phyloP scores from a whole-genome alignment of 2,888 invertebrate genomes.

The Ptychoptera albimana region DNA sequence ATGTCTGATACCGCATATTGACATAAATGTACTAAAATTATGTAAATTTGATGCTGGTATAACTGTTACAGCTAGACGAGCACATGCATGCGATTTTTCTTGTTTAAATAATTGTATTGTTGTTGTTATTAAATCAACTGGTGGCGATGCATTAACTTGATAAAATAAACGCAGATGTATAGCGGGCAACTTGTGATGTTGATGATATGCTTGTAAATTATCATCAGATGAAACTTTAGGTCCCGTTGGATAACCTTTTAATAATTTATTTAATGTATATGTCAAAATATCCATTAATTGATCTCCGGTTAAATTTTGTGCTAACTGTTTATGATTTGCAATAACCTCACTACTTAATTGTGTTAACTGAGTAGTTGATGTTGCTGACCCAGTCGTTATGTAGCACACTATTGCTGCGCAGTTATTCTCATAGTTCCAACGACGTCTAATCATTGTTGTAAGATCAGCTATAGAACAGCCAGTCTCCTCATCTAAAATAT shows the following conservation, averaged over 20 bases:
- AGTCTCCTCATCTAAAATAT: slow-evolving; percentile 82
- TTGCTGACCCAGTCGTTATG: slow-evolving; percentile 44
- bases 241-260: slow-evolving; percentile 32
- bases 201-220: slow-evolving; percentile 27
- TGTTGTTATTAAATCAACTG: slow-evolving; percentile 28
- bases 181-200: slow-evolving; percentile 33
- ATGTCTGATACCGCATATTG: slow-evolving; percentile 66
- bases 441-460: slow-evolving; percentile 65
- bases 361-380: slow-evolving; percentile 29
- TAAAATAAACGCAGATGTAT: slow-evolving; percentile 64
- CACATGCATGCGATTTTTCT: slow-evolving; percentile 11
- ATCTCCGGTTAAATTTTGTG: slow-evolving; percentile 30
- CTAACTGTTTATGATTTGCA: slow-evolving; percentile 22
- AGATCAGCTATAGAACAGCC: slow-evolving; percentile 73
- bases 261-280: slow-evolving; percentile 34
- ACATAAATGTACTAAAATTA: slow-evolving; percentile 66
- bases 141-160: slow-evolving; percentile 42
- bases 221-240: slow-evolving; percentile 21
- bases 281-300: slow-evolving; percentile 39
- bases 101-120: slow-evolving; percentile 29
- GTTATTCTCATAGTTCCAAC: slow-evolving; percentile 82
- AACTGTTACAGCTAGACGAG: slow-evolving; percentile 49
- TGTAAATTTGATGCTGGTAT: slow-evolving; percentile 68
- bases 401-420: slow-evolving; percentile 75
- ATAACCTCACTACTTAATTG: slow-evolving; percentile 29